A percentile compares a stretch with the other conserved stretches of the same genome.
These are phyloP conservation scores for Ivindomyrus marchei DNA, from an alignment of 2,113 vertebrate genomes.

Conservation along the genomic window DNA sequence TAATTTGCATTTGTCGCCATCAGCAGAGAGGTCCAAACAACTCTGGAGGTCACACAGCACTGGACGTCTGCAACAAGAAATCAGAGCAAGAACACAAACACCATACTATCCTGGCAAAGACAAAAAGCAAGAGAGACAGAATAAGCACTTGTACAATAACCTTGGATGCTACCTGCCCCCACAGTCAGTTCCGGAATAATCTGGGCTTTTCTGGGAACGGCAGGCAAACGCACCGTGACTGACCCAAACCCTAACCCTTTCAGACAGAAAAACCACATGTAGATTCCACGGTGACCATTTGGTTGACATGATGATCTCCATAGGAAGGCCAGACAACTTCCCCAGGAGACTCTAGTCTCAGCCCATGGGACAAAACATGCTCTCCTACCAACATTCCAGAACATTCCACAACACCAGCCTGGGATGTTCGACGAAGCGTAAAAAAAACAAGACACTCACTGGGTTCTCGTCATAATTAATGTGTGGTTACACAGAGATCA, in stretches of 20 bases:
- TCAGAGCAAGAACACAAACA: background rate
- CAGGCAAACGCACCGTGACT: background rate
- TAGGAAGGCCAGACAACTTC: background rate
- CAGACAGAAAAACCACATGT: background rate
- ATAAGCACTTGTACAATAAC: background rate
- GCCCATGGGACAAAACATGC: background rate
- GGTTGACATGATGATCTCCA: background rate
- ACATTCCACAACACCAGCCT: background rate
- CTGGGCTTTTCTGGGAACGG: background rate
- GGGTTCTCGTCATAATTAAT: background rate
- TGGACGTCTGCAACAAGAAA: background rate
- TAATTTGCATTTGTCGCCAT: background rate
- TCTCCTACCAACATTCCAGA: background rate
- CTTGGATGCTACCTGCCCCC: background rate
- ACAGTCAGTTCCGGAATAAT: background rate
- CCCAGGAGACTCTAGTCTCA: background rate
- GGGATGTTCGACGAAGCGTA: background rate
- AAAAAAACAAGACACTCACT: background rate
- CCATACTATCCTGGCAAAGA: background rate
- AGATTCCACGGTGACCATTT: background rate
- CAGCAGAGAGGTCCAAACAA: background rate
- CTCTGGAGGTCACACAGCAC: background rate
- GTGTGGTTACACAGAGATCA: background rate
- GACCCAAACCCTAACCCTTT: background rate
- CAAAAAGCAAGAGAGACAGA: background rate